phyloP scores from a whole-genome alignment of 2,888 invertebrate genomes.

The Drosophila engyochracea region DNA sequence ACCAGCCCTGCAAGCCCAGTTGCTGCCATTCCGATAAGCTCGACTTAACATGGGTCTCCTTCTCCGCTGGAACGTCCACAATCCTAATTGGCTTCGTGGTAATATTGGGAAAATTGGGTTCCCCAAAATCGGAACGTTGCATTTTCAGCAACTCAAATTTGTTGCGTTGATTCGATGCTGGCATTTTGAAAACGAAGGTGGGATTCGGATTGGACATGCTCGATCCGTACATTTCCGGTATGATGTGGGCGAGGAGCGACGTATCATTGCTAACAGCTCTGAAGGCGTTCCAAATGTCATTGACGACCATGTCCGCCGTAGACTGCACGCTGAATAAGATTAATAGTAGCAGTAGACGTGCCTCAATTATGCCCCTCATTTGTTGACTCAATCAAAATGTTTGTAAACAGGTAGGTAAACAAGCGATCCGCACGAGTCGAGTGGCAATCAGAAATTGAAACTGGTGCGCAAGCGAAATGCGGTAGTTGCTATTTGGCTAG shows the following conservation, averaged over 20 bases:
- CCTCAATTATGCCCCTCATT: slow-evolving; percentile 38
- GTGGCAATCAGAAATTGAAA: slow-evolving; percentile 69
- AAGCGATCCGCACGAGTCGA: slow-evolving; percentile 61
- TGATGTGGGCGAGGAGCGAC: slow-evolving; percentile 63
- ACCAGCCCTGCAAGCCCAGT: slow-evolving; percentile 83
- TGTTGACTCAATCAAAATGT: slow-evolving; percentile 3
- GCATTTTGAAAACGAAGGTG: slow-evolving; percentile 78
- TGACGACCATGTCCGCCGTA: slow-evolving; percentile 50
- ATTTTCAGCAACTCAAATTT: slow-evolving; percentile 66
- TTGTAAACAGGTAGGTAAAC: slow-evolving; percentile 4
- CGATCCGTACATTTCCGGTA: slow-evolving; percentile 81
- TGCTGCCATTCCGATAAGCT: slow-evolving; percentile 69
- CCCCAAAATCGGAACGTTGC: slow-evolving; percentile 78
- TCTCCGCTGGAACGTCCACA: slow-evolving; percentile 4
- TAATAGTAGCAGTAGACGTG: slow-evolving; percentile 13
- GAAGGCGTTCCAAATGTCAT: slow-evolving; percentile 80
- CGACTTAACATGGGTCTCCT: slow-evolving; percentile 44
- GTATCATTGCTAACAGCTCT: slow-evolving; percentile 76
- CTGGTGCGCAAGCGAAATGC: slow-evolving; percentile 67
- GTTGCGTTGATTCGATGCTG: slow-evolving; percentile 34
- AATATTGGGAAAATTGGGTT: slow-evolving; percentile 83
- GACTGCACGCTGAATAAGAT: slow-evolving; percentile 1
- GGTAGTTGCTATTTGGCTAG: slow-evolving; percentile 57
- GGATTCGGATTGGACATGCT: slow-evolving; percentile 71
- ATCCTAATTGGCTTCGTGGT: slow-evolving; percentile 8